Evolutionary conservation across 2,797 vertebrate species (phyloP).

Genomic region (Pseudomugil gertrudae): DNA sequence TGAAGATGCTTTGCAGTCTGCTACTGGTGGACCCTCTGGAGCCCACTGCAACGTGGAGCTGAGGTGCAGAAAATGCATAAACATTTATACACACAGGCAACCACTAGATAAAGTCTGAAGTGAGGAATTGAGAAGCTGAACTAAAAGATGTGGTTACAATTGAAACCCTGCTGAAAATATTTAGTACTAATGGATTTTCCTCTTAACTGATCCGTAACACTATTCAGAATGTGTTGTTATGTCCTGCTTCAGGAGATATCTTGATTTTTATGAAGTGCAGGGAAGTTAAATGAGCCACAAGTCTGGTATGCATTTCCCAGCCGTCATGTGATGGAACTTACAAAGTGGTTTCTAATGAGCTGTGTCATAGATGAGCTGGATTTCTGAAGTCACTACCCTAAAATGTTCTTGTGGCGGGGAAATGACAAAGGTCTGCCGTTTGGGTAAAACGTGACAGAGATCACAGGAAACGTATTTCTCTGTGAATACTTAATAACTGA

Average conservation of each 20-base stretch:
- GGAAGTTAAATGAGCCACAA: conserved; percentile 4
- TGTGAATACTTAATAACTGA: background rate
- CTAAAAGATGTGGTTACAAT: too few relatives aligned
- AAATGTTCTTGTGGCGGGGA: too few relatives aligned
- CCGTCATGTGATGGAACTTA: conserved; percentile 1
- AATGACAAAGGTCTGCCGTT: background rate
- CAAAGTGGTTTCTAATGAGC: background rate
- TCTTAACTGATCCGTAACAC: background rate
- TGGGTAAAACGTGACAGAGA: background rate
- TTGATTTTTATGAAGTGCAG: background rate
- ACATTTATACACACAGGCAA: background rate
- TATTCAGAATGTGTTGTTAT: background rate
- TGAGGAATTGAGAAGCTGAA: too few relatives aligned
- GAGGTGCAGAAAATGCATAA: background rate
- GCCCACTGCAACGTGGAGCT: background rate
- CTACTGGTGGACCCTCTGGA: background rate
- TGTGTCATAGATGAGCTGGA: background rate
- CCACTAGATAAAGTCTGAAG: background rate
- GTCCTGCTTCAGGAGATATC: background rate
- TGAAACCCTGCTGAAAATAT: background rate
- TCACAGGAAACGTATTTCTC: background rate
- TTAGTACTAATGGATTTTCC: background rate
- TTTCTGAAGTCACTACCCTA: background rate
- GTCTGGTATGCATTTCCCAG: conserved; percentile 2
- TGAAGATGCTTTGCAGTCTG: background rate